Base-by-base conservation (phyloP, 2,888 invertebrate genomes). In the Idaea dimidiata region DNA sequence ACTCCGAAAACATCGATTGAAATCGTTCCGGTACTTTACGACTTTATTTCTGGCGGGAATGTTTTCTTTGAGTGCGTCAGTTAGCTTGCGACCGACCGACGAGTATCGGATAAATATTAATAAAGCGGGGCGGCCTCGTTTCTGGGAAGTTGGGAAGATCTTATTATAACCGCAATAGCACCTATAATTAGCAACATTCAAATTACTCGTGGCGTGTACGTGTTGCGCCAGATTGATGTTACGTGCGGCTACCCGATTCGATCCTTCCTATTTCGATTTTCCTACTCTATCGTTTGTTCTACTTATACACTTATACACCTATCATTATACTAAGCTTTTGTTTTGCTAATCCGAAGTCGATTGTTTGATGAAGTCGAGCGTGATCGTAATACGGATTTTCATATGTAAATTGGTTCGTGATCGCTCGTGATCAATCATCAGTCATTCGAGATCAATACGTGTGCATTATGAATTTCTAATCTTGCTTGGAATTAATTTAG, bases 111-210 rank as follows among this genome's bases (percentile, higher is more conserved):
- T 91, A 91, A 91, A 91, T 92, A 91, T 91, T 92, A 92, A 92
- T 92, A 92, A 91, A 91, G 84, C 90, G 80, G 81, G 79, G 73
- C 87, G 91, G 90, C 92, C 92, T 89, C 91, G 88, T 87, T 92
- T 91, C 92, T 89, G 87, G 88, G 91, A 91, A 92, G 90, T 89
- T 86, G 86, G 86, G 89, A 88, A 86, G 87, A 91, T 92, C 92
- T 92, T 92, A 92, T 91, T 91, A 90, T 92, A 92, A 92, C 91
- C 91, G 92, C 91, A 91, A 92, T 89, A 91, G 87, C 89, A 87
- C 89, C 91, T 91, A 92, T 92, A 92, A 91, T 91, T 91, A 92
- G 91, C 87, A 86, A 78, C 88, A 87, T 87, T 86, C 84, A 87
- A 89, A 90, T 91, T 90, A 89, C 88, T 83, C 87, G 86, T 79